phyloP scores from a whole-genome alignment of 2,797 vertebrate genomes.

The Xiphorhynchus erythropygius region DNA sequence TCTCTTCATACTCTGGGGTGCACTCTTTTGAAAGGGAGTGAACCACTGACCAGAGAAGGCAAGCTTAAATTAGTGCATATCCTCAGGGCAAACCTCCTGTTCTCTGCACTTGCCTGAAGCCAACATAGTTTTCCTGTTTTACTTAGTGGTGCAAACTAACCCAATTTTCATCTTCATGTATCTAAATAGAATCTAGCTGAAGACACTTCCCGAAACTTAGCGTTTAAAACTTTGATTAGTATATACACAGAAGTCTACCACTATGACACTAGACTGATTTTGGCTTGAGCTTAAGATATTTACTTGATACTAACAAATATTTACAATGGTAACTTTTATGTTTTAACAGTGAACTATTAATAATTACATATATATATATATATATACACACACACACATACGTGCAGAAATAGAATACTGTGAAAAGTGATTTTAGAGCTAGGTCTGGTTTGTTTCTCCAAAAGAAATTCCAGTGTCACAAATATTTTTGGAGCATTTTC shows the following conservation, averaged over 20 bases:
- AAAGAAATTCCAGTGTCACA: neutral
- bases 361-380: neutral
- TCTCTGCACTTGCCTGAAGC: slow-evolving; percentile 47
- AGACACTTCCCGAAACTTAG: neutral
- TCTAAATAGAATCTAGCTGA: neutral
- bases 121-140: slow-evolving; percentile 24
- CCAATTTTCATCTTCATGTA: slow-evolving; percentile 1
- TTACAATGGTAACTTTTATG: neutral
- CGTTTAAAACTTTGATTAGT: neutral
- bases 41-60: slow-evolving; percentile 56
- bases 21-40: slow-evolving; percentile 34
- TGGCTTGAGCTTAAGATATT: neutral
- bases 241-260: too few species aligned
- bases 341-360: neutral
- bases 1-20: slow-evolving; percentile 22
- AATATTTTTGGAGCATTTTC: neutral
- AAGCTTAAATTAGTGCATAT: slow-evolving; percentile 63
- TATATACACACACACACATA: too few species aligned
- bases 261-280: neutral
- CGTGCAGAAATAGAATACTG: neutral
- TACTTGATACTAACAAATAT: neutral
- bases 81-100: slow-evolving; percentile 57
- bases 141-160: slow-evolving; percentile 47
- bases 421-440: neutral
- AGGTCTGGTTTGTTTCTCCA: neutral